Conservation (phyloP, 2,113 vertebrate genomes). For the Climacteris rufus region DNA sequence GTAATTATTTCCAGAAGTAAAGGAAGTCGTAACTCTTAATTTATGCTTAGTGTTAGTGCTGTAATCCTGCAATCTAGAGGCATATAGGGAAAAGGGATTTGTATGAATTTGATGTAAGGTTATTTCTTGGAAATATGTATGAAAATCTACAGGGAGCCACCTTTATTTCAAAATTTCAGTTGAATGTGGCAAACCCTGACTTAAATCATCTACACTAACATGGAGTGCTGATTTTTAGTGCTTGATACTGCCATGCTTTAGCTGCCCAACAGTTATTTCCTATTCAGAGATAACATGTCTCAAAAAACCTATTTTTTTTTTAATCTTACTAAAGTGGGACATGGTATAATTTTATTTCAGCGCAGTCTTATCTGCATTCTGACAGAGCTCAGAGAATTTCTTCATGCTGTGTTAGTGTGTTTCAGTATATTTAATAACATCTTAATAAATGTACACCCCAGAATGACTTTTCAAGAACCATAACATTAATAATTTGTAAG, state of each 20-base stretch:
- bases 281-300: not conserved
- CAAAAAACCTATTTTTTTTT: not conserved
- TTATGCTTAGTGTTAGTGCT: not conserved
- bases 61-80: not conserved
- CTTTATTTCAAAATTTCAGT: not conserved
- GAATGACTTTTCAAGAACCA: conserved; percentile 23
- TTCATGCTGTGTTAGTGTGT: conserved; percentile 27
- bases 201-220: not conserved
- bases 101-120: not conserved
- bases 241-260: not conserved
- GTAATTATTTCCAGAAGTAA: not conserved
- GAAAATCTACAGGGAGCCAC: not conserved
- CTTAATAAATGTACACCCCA: not conserved
- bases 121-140: not conserved
- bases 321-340: not conserved
- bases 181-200: not conserved
- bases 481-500: conserved; percentile 19
- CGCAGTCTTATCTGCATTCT: conserved; percentile 31
- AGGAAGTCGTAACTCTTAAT: not conserved
- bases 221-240: not conserved
- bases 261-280: not conserved
- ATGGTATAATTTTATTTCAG: conserved; percentile 38
- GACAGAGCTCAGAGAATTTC: conserved; percentile 12
- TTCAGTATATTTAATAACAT: conserved; percentile 24
- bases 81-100: not conserved